These are phyloP conservation scores for Euplexia lucipara DNA, from an alignment of 2,888 invertebrate genomes.

Conservation along the genomic window DNA sequence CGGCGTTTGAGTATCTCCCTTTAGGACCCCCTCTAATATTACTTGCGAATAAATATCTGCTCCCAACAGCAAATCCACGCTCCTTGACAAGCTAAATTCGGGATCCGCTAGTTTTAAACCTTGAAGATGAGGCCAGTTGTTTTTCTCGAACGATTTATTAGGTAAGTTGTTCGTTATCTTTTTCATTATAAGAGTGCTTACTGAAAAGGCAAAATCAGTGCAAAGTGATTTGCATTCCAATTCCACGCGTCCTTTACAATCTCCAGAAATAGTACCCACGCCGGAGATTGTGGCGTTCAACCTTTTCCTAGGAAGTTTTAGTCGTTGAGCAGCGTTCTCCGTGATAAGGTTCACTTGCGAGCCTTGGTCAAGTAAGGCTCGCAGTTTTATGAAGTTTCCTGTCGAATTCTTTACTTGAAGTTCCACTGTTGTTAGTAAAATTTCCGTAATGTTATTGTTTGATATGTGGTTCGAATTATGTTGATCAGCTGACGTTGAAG, in stretches of 20 bases:
- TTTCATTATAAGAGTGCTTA: neutral
- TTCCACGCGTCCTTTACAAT: neutral
- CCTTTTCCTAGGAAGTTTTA: neutral
- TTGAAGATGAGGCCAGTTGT: neutral
- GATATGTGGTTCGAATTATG: neutral
- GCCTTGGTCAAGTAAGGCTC: slow-evolving; percentile 3
- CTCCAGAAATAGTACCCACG: neutral
- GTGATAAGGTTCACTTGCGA: neutral
- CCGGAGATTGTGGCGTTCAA: neutral
- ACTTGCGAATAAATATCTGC: neutral
- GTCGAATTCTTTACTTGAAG: neutral
- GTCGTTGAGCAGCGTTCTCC: slow-evolving; percentile 3
- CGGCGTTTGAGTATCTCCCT: neutral
- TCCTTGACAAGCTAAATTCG: neutral
- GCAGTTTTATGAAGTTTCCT: neutral
- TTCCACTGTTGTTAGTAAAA: neutral
- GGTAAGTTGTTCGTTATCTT: neutral
- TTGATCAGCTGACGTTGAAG: neutral
- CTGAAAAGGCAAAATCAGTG: neutral
- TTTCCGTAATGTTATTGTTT: neutral
- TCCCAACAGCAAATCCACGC: neutral
- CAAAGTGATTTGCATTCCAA: slow-evolving; percentile 1
- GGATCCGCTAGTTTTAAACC: slow-evolving; percentile 4
- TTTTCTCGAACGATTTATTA: neutral
- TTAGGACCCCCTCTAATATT: slow-evolving; percentile 1